Conservation (phyloP, 2,797 vertebrate genomes). For the Pangasius sanitwongsei region DNA sequence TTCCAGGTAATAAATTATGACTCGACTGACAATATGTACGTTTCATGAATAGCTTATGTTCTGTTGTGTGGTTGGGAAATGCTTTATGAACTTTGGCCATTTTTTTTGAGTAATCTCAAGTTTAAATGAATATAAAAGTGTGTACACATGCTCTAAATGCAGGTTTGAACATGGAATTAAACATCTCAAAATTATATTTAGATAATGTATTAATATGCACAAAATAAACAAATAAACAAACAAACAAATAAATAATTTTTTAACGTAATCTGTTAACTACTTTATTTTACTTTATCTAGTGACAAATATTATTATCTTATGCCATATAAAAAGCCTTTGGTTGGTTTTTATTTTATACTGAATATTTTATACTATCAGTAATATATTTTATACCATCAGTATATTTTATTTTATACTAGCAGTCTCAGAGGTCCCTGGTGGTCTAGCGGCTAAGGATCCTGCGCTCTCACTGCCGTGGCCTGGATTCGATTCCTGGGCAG, state of each 20-base stretch:
- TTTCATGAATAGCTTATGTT: neutral
- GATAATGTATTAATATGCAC: neutral
- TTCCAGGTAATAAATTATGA: neutral
- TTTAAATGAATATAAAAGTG: neutral
- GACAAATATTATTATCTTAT: neutral
- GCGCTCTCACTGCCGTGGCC: no score
- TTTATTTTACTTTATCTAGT: neutral
- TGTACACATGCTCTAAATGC: neutral
- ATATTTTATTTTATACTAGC: no score
- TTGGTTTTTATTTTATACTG: neutral
- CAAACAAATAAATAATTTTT: no score
- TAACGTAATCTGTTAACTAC: neutral
- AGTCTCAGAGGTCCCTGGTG: no score
- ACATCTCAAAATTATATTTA: neutral
- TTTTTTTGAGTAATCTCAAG: neutral
- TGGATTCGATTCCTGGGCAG: no score
- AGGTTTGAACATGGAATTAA: neutral
- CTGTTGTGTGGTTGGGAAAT: neutral
- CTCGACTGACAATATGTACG: neutral
- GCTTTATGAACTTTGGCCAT: neutral
- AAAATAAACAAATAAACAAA: no score
- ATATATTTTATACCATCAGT: no score
- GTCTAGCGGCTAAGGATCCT: no score
- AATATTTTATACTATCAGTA: no score
- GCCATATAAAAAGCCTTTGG: neutral